phyloP scores from a whole-genome alignment of 1,140 invertebrate genomes.

The Anadara kagoshimensis region DNA sequence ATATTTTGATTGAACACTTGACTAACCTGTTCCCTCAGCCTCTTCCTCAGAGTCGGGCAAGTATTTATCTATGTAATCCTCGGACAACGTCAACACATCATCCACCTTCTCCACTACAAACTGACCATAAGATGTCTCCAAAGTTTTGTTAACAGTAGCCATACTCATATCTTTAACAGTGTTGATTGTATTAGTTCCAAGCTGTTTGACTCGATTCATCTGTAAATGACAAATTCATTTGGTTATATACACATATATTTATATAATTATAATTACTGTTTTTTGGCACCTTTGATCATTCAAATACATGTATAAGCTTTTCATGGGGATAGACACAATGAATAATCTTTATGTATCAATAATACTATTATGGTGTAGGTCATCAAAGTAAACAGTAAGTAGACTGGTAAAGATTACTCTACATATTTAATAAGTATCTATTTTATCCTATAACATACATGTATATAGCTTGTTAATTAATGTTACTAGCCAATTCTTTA shows the following conservation, averaged over 20 bases:
- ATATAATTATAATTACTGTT: background rate
- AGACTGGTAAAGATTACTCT: no score
- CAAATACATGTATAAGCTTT: no score
- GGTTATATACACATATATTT: background rate
- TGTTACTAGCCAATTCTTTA: no score
- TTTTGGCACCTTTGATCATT: no score
- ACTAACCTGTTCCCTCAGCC: slow-evolving; percentile 4
- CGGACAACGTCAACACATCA: slow-evolving; percentile 49
- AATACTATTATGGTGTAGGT: no score
- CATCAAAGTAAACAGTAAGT: no score
- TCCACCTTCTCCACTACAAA: slow-evolving; percentile 50
- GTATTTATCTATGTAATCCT: slow-evolving; percentile 60
- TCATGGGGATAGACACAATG: no score
- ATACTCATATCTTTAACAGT: slow-evolving; percentile 52
- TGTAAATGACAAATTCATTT: slow-evolving; percentile 17
- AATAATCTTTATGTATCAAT: no score
- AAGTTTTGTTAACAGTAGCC: slow-evolving; percentile 37
- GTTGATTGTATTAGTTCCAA: slow-evolving; percentile 34
- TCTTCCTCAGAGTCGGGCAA: slow-evolving; percentile 52
- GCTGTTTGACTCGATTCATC: slow-evolving; percentile 36
- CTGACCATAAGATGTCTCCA: slow-evolving; percentile 55
- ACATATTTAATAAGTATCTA: no score
- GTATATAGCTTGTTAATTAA: no score
- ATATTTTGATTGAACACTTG: background rate
- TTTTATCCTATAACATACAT: no score